Evolutionary conservation across 2,888 invertebrate genomes (phyloP).

Genomic region (Melikaiella ostensackeni): DNA sequence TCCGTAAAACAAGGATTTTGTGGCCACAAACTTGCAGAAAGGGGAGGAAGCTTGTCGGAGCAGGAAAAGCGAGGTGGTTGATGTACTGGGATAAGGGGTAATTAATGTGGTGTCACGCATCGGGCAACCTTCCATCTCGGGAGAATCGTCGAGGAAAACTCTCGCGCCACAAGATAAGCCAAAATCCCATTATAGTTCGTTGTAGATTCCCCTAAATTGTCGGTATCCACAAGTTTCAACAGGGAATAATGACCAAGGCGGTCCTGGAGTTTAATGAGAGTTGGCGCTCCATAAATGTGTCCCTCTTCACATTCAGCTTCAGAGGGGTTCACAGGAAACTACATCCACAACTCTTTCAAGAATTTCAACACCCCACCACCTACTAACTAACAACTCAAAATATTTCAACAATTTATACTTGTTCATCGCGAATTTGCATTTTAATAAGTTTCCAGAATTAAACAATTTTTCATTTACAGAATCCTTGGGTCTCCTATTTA

Average conservation of each 20-base stretch:
- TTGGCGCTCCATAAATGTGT: constrained; percentile 67
- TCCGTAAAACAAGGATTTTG: neutral
- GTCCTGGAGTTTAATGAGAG: constrained; percentile 69
- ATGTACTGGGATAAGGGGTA: constrained; percentile 55
- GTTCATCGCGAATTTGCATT: too few species aligned
- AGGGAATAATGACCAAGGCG: constrained; percentile 64
- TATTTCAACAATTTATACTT: too few species aligned
- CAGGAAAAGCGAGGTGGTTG: constrained; percentile 1
- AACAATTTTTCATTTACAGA: too few species aligned
- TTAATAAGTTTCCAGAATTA: too few species aligned
- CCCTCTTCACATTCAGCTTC: constrained; percentile 47
- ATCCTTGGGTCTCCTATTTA: too few species aligned
- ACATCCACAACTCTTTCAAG: constrained; percentile 28
- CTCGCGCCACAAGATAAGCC: constrained; percentile 67
- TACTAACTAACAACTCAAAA: too few species aligned
- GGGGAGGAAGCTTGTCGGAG: neutral
- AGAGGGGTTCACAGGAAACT: constrained; percentile 43
- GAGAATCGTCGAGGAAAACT: constrained; percentile 58
- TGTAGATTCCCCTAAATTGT: constrained; percentile 65
- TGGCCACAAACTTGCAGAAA: neutral
- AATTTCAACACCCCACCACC: neutral
- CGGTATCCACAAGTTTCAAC: constrained; percentile 61
- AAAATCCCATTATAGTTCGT: constrained; percentile 73
- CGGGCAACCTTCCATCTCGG: constrained; percentile 57
- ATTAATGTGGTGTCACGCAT: constrained; percentile 68